Conservation (phyloP, 2,797 vertebrate genomes). For the Phaenicophaeus curvirostris region DNA sequence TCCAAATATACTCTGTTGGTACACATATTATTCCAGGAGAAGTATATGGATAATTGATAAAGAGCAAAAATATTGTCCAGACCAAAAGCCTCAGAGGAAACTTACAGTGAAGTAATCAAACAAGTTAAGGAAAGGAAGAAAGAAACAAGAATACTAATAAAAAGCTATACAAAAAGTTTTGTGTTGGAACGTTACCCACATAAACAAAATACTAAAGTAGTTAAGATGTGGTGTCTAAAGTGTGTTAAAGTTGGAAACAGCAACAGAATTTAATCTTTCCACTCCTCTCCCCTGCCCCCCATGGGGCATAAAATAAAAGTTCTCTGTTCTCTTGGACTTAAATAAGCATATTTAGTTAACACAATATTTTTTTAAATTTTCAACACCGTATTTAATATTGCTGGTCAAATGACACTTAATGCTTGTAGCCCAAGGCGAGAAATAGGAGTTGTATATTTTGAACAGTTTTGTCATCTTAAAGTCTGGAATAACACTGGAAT, state of each 20-base stretch:
- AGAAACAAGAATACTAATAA: neutral
- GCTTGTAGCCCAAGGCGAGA: neutral
- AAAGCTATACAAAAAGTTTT: neutral
- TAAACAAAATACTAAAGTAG: neutral
- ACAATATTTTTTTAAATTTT: neutral
- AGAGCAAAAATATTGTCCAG: neutral
- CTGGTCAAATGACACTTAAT: neutral
- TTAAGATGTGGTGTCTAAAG: neutral
- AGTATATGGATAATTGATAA: slow-evolving; percentile 34
- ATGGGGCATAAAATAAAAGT: neutral
- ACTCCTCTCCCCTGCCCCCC: no score
- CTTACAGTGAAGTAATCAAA: neutral
- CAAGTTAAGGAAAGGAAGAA: neutral
- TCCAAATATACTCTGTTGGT: neutral
- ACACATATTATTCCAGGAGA: neutral
- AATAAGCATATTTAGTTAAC: neutral
- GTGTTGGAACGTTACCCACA: neutral
- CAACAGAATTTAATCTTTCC: neutral
- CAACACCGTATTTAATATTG: neutral
- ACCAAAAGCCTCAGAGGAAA: neutral
- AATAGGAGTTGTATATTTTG: neutral
- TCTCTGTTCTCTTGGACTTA: neutral
- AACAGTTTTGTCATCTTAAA: neutral
- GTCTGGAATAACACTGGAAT: neutral
- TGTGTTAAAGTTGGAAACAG: neutral